Conservation (phyloP, 2,797 vertebrate species). For the Eurystomus glaucurus region DNA sequence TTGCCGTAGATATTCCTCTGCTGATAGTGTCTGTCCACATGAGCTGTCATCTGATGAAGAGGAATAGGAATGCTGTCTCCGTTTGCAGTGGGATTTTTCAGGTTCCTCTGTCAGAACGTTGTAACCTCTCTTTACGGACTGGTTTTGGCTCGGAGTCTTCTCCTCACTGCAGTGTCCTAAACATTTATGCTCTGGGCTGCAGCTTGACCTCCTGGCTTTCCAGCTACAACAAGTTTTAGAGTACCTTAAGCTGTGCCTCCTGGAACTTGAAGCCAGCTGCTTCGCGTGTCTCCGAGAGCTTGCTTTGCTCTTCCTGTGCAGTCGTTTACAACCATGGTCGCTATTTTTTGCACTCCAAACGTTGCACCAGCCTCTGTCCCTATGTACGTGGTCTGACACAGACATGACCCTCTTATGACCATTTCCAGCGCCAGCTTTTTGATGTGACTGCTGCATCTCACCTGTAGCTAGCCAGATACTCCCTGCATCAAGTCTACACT, state of each 20-base stretch:
- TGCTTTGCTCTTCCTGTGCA: conserved; percentile 23
- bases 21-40: background rate
- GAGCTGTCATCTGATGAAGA: conserved; percentile 79
- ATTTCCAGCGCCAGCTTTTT: conserved; percentile 23
- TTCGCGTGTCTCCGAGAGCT: conserved; percentile 54
- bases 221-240: conserved; percentile 68
- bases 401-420: conserved; percentile 8
- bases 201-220: conserved; percentile 38
- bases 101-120: conserved; percentile 69
- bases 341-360: background rate
- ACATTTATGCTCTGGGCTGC: conserved; percentile 56
- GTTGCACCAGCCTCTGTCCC: conserved; percentile 48
- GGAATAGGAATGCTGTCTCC: conserved; percentile 68
- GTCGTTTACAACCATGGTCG: background rate
- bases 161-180: conserved; percentile 46
- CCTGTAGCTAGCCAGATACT: background rate
- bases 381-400: background rate
- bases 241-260: conserved; percentile 54
- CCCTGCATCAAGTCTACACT: background rate
- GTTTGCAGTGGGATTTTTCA: conserved; percentile 74
- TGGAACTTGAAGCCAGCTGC: conserved; percentile 13
- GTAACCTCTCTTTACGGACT: conserved; percentile 81
- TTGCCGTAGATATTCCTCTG: conserved; percentile 50
- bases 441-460: background rate
- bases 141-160: conserved; percentile 64